These are phyloP conservation scores for Bombus picipes DNA, from an alignment of 1,140 invertebrate genomes.

Conservation along the genomic window DNA sequence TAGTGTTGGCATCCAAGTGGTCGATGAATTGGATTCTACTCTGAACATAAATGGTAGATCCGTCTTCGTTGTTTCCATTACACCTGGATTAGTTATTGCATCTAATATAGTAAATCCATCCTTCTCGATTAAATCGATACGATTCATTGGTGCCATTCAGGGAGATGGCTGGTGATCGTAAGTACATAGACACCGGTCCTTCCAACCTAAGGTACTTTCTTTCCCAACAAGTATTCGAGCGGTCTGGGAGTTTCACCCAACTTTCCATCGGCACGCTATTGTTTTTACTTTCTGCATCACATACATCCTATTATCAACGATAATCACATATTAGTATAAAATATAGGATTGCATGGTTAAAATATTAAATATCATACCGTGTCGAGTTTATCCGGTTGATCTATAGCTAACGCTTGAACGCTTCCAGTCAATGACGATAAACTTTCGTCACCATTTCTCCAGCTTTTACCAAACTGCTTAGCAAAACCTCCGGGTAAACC, in stretches of 20 bases:
- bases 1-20: constrained; percentile 86
- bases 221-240: constrained; percentile 86
- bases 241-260: constrained; percentile 87
- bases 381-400: constrained; percentile 74
- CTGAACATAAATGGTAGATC: constrained; percentile 87
- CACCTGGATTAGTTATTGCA: constrained; percentile 84
- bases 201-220: constrained; percentile 85
- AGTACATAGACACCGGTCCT: constrained; percentile 83
- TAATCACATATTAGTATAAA: neutral
- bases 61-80: constrained; percentile 84
- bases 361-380: constrained; percentile 56
- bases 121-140: constrained; percentile 83
- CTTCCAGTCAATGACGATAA: constrained; percentile 75
- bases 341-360: neutral
- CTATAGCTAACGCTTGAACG: constrained; percentile 77
- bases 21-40: constrained; percentile 85
- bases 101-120: constrained; percentile 84
- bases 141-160: constrained; percentile 80
- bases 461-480: constrained; percentile 83
- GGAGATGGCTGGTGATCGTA: constrained; percentile 84
- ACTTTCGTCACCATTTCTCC: constrained; percentile 76
- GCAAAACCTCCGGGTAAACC: constrained; percentile 86
- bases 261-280: constrained; percentile 80
- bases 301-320: constrained; percentile 33
- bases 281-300: constrained; percentile 55